Conservation (phyloP, 1,140 invertebrate species). For the Oreohelix idahoensis region DNA sequence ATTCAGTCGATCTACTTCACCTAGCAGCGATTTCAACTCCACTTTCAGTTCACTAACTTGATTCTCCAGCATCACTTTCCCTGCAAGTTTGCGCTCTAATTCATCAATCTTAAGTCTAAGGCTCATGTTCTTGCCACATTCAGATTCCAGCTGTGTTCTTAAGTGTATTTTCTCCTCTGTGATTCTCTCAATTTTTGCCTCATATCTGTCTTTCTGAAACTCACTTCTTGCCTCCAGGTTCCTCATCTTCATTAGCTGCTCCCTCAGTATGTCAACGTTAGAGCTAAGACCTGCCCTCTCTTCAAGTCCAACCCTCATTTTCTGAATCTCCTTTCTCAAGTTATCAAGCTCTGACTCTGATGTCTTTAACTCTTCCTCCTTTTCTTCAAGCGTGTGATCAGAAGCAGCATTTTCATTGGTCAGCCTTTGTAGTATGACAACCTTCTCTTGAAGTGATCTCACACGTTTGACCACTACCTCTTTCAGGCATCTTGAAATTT, state of each 20-base stretch:
- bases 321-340: conserved; percentile 45
- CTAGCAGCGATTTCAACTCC: background rate
- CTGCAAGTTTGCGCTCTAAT: background rate
- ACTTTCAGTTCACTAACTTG: background rate
- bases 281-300: background rate
- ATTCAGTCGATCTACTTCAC: conserved; percentile 5
- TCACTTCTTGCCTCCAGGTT: background rate
- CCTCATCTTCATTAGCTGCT: background rate
- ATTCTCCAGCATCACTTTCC: background rate
- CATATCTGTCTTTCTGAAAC: background rate
- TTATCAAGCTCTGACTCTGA: conserved; percentile 49
- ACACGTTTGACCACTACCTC: conserved; percentile 20
- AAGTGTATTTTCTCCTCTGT: background rate
- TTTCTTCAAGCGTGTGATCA: conserved; percentile 23
- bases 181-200: background rate
- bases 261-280: background rate
- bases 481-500: conserved; percentile 31
- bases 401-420: background rate
- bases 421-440: background rate
- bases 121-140: background rate
- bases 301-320: conserved; percentile 29
- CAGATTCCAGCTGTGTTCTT: background rate
- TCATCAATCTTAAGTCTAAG: background rate
- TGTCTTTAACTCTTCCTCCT: conserved; percentile 58
- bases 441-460: conserved; percentile 19